Evolutionary conservation across 1,140 invertebrate genomes (phyloP).

Genomic region (Tetraneura akinire): DNA sequence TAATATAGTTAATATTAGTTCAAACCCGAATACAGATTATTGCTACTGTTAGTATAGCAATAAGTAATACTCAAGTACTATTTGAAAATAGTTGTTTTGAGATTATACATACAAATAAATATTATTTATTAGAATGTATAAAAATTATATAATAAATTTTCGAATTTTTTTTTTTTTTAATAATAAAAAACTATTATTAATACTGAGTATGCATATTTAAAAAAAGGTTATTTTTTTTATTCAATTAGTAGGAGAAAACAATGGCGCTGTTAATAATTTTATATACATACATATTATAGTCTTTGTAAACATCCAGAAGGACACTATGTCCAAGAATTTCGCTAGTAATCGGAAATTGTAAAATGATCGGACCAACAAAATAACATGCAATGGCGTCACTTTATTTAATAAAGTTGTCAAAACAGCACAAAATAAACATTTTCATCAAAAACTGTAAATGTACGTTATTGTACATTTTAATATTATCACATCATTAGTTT

Average conservation of each 20-base stretch:
- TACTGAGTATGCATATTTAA: too few relatives aligned
- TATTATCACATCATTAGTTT: neutral
- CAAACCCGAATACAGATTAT: neutral
- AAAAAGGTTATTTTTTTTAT: too few relatives aligned
- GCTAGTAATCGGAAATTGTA: slow-evolving; percentile 26
- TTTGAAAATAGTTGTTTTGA: too few relatives aligned
- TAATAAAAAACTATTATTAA: too few relatives aligned
- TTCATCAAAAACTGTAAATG: neutral
- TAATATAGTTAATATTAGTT: neutral
- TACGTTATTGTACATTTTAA: neutral
- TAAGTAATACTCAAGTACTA: neutral
- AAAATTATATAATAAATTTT: too few relatives aligned
- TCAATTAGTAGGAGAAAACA: too few relatives aligned
- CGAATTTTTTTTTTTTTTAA: too few relatives aligned
- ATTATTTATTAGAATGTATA: too few relatives aligned
- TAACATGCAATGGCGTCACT: neutral
- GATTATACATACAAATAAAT: too few relatives aligned
- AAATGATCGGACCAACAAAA: slow-evolving; percentile 9
- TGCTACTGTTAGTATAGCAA: too few relatives aligned
- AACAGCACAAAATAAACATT: slow-evolving; percentile 30
- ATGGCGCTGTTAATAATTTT: too few relatives aligned
- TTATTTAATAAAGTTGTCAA: neutral
- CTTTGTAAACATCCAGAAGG: neutral
- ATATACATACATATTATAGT: too few relatives aligned
- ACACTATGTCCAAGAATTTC: neutral